phyloP scores from a whole-genome alignment of 1,140 invertebrate genomes.

The Penaeus japonicus region DNA sequence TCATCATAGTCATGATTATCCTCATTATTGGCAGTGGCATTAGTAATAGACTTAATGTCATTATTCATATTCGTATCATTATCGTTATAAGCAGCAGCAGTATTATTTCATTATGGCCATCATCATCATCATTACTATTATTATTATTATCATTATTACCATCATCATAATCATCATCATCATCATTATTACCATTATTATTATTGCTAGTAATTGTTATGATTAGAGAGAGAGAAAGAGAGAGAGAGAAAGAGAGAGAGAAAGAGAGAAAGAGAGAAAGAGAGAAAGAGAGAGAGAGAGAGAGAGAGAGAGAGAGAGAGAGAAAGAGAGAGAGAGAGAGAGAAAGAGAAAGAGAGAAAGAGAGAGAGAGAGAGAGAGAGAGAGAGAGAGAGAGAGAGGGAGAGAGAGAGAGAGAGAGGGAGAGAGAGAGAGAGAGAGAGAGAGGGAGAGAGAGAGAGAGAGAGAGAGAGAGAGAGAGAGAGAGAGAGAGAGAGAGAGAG shows the following conservation, averaged over 20 bases:
- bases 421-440: neutral
- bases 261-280: neutral
- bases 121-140: too few relatives aligned
- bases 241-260: neutral
- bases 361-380: neutral
- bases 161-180: too few relatives aligned
- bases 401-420: neutral
- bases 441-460: neutral
- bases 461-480: slow-evolving; percentile 27
- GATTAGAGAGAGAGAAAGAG: slow-evolving; percentile 17
- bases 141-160: too few relatives aligned
- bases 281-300: neutral
- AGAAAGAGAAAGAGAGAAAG: neutral
- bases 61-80: too few relatives aligned
- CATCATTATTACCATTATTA: too few relatives aligned
- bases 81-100: too few relatives aligned
- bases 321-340: neutral
- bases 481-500: slow-evolving; percentile 30
- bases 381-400: neutral
- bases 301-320: neutral
- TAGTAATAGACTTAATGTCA: too few relatives aligned
- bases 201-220: too few relatives aligned
- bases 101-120: too few relatives aligned
- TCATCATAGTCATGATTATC: too few relatives aligned
- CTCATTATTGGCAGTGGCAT: too few relatives aligned